Percentiles rank a stretch among this genome's conserved stretches.
Conservation (phyloP, 2,113 vertebrate genomes). For the Campylorhamphus procurvoides region DNA sequence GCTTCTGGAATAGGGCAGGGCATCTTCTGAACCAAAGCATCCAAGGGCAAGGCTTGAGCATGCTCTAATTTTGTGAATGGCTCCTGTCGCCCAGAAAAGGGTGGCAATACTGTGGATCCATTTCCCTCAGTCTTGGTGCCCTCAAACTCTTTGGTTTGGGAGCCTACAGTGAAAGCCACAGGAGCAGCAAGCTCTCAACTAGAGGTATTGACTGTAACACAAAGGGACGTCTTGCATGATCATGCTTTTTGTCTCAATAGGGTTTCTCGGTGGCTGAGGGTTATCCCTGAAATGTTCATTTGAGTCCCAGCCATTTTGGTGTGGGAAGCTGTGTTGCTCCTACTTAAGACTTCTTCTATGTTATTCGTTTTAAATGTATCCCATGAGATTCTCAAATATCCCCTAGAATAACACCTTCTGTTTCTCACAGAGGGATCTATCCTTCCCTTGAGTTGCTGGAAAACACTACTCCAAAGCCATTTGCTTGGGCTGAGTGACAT, state of each 20-base stretch:
- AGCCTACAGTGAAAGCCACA: neutral
- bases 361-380: neutral
- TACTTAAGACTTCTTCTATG: neutral
- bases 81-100: neutral
- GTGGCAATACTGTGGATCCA: neutral
- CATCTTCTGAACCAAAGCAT: constrained; percentile 53
- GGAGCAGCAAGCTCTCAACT: neutral
- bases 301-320: neutral
- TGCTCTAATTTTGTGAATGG: constrained; percentile 19
- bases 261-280: neutral
- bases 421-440: neutral
- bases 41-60: constrained; percentile 56
- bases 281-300: neutral
- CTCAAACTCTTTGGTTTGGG: rapidly evolving
- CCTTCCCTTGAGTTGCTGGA: neutral
- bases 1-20: constrained; percentile 66
- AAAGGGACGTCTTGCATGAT: neutral
- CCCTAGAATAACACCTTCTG: neutral
- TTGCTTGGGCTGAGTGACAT: constrained; percentile 56
- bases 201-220: neutral
- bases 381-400: neutral
- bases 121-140: neutral
- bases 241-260: neutral
- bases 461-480: neutral
- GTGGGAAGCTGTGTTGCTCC: neutral